Base-by-base conservation (phyloP, 2,797 vertebrate genomes). In the Dryobates pubescens region DNA sequence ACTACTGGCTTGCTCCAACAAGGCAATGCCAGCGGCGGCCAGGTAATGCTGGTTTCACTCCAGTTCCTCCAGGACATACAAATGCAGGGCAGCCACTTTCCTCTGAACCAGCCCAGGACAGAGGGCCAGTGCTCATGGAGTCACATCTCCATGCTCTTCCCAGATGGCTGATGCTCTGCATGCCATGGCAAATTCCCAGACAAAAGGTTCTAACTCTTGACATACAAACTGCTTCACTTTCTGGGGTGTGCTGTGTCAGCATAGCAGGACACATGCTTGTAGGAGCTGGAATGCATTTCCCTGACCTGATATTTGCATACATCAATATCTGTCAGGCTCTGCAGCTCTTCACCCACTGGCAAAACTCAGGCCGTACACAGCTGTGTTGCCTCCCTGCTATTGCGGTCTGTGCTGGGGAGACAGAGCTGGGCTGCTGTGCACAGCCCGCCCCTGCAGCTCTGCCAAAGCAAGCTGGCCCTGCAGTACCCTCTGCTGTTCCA, bases 401-500 rank as follows among this genome's bases (percentile, higher is more conserved):
- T 26, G 30, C 62, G 10, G 58, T 2, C 67, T 20, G 34, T 0
- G 8, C 24, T 24, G 49, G 49, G 49, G 49, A 64, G 19, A 47
- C 54, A 67, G 80, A 17, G 8, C 49, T 0, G 0, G 65, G 65
- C 69, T 86, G 70, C 24, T 6, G 38, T 9, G 8, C 64, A 6
- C 53, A 73, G 49, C 64, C 36, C 36, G 75, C 23, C 65, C 30
- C 12, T 3, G 53, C 83, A 64, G 89, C 81, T 77, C 62, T 67
- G 54, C 77, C 93, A 83, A 54, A 63, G 49, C 87, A 61, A 79
- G 80, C 82, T 74, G 85, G 87, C 87, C 92, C 87, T 43, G 64
- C 91, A 95, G 80, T 88, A 94, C 90, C 93, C 85, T 92, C 92
- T 93, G 85, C 85, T 88, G 87, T 79, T 79, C 51, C 0, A 1